Evolutionary conservation across 1,140 invertebrate species (phyloP).

Genomic region (Ylistrum balloti): DNA sequence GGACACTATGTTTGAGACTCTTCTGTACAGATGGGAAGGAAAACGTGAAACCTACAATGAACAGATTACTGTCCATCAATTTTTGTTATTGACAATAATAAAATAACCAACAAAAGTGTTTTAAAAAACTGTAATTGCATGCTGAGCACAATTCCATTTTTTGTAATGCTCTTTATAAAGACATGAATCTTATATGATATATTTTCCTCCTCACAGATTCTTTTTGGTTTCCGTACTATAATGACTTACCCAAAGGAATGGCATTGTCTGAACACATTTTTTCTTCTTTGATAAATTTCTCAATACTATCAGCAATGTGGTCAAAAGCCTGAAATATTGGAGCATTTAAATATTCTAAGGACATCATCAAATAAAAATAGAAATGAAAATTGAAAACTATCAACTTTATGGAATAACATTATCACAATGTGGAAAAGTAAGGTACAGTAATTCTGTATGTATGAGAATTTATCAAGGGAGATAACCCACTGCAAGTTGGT

Average conservation of each 20-base stretch:
- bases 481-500: no score
- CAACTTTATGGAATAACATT: no score
- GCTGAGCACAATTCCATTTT: not conserved
- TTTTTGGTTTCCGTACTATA: no score
- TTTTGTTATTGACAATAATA: not conserved
- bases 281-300: slow-evolving; percentile 47
- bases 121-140: not conserved
- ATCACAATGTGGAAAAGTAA: no score
- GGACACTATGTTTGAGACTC: slow-evolving; percentile 92
- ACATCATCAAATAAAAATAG: no score
- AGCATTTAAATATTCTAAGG: no score
- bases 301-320: slow-evolving; percentile 55
- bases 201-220: no score
- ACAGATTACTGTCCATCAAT: not conserved
- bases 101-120: no score
- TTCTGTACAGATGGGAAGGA: slow-evolving; percentile 96
- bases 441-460: no score
- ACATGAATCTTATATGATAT: no score
- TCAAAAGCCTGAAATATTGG: slow-evolving; percentile 49
- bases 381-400: no score
- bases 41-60: slow-evolving; percentile 97
- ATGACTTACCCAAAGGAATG: not conserved
- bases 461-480: no score
- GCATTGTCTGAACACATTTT: not conserved
- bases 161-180: not conserved